A percentile compares a stretch with the other conserved stretches of the same genome.
Evolutionary conservation across 1,140 invertebrate species (phyloP).

Genomic region (Saxidomus purpurata): DNA sequence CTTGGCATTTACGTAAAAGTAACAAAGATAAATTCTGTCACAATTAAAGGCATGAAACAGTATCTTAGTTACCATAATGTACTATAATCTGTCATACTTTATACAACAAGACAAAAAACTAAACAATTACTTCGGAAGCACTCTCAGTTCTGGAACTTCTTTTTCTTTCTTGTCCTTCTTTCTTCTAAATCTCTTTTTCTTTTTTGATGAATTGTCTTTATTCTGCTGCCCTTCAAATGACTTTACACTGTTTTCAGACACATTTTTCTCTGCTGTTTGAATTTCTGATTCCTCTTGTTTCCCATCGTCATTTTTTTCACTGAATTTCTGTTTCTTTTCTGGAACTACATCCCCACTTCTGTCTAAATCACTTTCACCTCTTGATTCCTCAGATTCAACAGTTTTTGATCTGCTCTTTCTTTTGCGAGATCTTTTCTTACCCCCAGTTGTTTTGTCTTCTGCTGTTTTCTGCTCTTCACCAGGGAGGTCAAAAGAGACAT

Average conservation of each 20-base stretch:
- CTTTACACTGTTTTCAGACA: slow-evolving; percentile 2
- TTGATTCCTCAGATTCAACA: slow-evolving; percentile 21
- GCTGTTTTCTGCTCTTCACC: background rate
- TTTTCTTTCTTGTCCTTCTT: slow-evolving; percentile 72
- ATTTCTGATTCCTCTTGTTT: background rate
- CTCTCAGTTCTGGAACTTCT: slow-evolving; percentile 74
- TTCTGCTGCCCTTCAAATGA: background rate
- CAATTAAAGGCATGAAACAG: too few species aligned
- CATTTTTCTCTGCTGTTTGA: slow-evolving; percentile 31
- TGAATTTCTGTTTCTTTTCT: slow-evolving; percentile 47
- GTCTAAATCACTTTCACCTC: slow-evolving; percentile 44
- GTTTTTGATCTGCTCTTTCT: slow-evolving; percentile 49
- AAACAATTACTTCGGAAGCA: slow-evolving; percentile 75
- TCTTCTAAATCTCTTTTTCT: slow-evolving; percentile 67
- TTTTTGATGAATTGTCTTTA: slow-evolving; percentile 55
- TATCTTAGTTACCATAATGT: too few species aligned
- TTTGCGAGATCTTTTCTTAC: slow-evolving; percentile 59
- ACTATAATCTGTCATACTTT: too few species aligned
- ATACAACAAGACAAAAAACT: background rate
- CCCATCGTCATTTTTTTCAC: slow-evolving; percentile 13
- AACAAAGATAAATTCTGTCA: too few species aligned
- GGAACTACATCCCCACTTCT: slow-evolving; percentile 16
- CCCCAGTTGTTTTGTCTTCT: background rate
- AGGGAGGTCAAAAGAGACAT: slow-evolving; percentile 25
- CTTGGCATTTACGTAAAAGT: too few species aligned